Evolutionary conservation across 2,888 invertebrate genomes (phyloP).

Genomic region (Thera britannica): DNA sequence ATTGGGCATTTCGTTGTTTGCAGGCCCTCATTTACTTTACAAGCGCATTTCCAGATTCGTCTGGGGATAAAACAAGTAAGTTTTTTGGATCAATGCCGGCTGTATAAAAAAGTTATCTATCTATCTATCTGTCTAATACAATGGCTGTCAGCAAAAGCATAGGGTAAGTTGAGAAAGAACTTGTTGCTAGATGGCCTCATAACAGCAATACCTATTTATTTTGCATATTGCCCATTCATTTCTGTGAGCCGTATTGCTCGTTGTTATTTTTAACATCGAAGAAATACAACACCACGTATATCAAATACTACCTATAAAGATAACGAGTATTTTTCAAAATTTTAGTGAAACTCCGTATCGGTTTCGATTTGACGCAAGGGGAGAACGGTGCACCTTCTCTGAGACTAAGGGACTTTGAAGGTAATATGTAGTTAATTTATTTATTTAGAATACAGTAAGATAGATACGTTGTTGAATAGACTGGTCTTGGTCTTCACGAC

Average conservation of each 20-base stretch:
- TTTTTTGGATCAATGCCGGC: constrained; percentile 10
- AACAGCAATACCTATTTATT: no score
- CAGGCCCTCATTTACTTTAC: constrained; percentile 28
- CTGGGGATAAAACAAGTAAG: constrained; percentile 54
- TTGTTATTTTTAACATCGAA: no score
- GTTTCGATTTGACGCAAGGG: constrained; percentile 65
- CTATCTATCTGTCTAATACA: not conserved
- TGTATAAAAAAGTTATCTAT: no score
- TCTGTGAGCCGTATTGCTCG: no score
- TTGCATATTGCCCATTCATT: no score
- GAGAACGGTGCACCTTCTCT: constrained; percentile 58
- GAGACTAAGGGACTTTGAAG: constrained; percentile 61
- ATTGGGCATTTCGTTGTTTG: constrained; percentile 7
- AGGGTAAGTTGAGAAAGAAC: no score
- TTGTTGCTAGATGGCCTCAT: no score
- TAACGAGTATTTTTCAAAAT: constrained; percentile 29
- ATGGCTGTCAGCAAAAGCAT: no score
- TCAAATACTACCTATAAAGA: not conserved
- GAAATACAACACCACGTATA: no score
- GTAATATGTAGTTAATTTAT: constrained; percentile 37
- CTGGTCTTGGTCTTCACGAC: no score
- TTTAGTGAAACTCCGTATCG: constrained; percentile 69
- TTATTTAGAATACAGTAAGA: no score
- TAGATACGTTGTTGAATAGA: no score
- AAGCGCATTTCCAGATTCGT: constrained; percentile 44